Evolutionary conservation across 2,888 invertebrate species (phyloP).

Genomic region (Cremastobaeus sp.): DNA sequence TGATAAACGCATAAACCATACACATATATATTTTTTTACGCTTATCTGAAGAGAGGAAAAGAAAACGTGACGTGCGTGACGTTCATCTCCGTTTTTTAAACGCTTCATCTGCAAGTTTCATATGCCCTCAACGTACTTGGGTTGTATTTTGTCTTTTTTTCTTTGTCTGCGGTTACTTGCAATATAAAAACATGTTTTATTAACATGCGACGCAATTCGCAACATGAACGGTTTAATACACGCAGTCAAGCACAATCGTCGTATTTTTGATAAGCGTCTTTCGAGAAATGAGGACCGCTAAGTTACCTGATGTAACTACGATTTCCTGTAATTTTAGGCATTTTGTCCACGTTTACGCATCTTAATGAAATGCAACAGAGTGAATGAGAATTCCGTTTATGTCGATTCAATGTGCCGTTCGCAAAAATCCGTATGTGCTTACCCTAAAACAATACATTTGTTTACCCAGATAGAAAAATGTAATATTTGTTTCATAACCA

Average conservation of each 20-base stretch:
- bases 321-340: slow-evolving; percentile 13
- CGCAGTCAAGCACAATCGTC: slow-evolving; percentile 13
- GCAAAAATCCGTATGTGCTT: slow-evolving; percentile 59
- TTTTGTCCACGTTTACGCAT: slow-evolving; percentile 3
- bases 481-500: slow-evolving; percentile 1
- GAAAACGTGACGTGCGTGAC: slow-evolving; percentile 64
- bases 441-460: slow-evolving; percentile 16
- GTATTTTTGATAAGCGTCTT: slow-evolving; percentile 50
- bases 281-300: slow-evolving; percentile 20
- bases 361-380: neutral
- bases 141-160: slow-evolving; percentile 9
- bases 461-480: slow-evolving; percentile 32
- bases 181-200: slow-evolving; percentile 17
- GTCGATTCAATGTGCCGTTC: slow-evolving; percentile 28
- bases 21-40: slow-evolving; percentile 72
- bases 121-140: slow-evolving; percentile 1
- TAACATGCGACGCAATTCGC: slow-evolving; percentile 13
- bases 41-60: slow-evolving; percentile 75
- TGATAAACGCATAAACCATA: slow-evolving; percentile 71
- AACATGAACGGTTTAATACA: slow-evolving; percentile 14
- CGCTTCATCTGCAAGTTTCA: slow-evolving; percentile 50
- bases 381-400: slow-evolving; percentile 20
- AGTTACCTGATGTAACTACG: neutral
- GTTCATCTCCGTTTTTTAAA: slow-evolving; percentile 67
- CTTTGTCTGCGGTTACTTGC: too few relatives aligned